These are phyloP conservation scores for Struthidea cinerea DNA, from an alignment of 2,113 vertebrate species.

Conservation along the genomic window DNA sequence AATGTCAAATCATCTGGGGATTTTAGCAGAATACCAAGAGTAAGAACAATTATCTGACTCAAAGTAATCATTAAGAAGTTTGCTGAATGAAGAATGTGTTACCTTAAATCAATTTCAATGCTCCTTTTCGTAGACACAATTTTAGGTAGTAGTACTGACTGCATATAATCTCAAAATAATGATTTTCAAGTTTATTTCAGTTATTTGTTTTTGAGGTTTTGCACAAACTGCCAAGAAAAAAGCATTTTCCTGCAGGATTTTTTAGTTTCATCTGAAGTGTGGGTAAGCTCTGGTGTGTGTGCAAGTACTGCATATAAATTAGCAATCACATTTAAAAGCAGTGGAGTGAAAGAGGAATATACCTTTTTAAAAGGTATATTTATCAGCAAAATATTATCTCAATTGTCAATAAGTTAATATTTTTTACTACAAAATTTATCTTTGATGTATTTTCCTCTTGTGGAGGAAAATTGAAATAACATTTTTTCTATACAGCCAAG, in stretches of 20 bases:
- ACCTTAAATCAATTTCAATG: neutral
- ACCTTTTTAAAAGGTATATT: neutral
- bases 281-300: neutral
- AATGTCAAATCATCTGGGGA: neutral
- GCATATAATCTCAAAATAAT: neutral
- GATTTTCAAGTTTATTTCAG: neutral
- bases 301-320: neutral
- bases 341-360: neutral
- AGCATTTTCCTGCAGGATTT: neutral
- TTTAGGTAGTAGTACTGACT: neutral
- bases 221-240: neutral
- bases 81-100: neutral
- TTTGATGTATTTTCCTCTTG: neutral
- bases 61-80: neutral
- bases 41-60: neutral
- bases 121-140: neutral
- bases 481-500: neutral
- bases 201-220: neutral
- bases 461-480: neutral
- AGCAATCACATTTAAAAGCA: neutral
- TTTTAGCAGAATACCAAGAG: neutral
- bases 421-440: neutral
- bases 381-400: neutral
- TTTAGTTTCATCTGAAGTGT: neutral
- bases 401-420: neutral